Conservation (phyloP, 1,140 invertebrate genomes). For the Hyphantria cunea region DNA sequence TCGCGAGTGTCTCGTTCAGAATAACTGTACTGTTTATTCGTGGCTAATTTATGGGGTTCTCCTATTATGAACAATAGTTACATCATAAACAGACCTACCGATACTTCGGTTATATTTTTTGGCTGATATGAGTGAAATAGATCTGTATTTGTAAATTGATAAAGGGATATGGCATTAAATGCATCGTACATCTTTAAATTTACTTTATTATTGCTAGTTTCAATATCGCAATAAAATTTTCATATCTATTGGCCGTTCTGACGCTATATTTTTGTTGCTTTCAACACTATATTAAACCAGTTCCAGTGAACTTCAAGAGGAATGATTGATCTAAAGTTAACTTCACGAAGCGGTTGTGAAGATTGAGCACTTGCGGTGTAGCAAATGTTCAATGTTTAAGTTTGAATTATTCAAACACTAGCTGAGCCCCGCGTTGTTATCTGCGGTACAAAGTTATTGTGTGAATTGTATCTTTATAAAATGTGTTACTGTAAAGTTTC, state of each 20-base stretch:
- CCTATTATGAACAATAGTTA: slow-evolving; percentile 36
- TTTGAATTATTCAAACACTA: too few species aligned
- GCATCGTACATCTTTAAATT: background rate
- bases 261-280: too few species aligned
- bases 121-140: slow-evolving; percentile 11
- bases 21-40: slow-evolving; percentile 45
- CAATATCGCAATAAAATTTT: background rate
- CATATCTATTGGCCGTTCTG: background rate
- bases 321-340: too few species aligned
- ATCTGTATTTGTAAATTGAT: slow-evolving; percentile 18
- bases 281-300: too few species aligned
- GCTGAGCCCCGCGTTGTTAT: too few species aligned
- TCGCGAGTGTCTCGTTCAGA: slow-evolving; percentile 27
- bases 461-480: too few species aligned
- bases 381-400: too few species aligned
- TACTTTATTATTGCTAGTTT: background rate
- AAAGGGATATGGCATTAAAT: slow-evolving; percentile 12
- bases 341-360: too few species aligned
- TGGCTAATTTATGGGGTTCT: slow-evolving; percentile 44
- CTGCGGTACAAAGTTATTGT: too few species aligned
- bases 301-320: too few species aligned
- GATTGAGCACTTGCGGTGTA: too few species aligned
- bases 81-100: slow-evolving; percentile 33
- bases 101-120: slow-evolving; percentile 15
- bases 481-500: too few species aligned